Percentiles rank a stretch among this genome's conserved stretches.
These are phyloP conservation scores for Melanargia galathea DNA, from an alignment of 2,888 invertebrate species.

Conservation along the genomic window DNA sequence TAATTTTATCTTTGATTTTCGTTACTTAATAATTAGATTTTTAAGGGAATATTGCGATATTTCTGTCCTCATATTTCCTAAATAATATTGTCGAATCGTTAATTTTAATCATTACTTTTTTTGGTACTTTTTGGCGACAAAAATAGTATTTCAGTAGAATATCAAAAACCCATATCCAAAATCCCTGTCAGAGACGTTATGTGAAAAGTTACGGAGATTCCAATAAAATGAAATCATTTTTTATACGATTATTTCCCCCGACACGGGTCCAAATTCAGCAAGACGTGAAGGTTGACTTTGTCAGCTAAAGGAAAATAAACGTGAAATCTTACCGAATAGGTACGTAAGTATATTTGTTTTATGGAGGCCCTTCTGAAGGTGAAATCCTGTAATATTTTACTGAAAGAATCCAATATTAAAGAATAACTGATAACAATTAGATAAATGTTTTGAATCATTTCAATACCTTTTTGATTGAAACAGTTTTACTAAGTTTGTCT, in stretches of 20 bases:
- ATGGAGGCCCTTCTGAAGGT: not conserved
- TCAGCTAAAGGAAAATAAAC: slow-evolving; percentile 9
- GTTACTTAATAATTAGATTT: too few relatives aligned
- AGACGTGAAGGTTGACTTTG: slow-evolving; percentile 1
- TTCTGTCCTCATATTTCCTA: too few relatives aligned
- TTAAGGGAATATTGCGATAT: too few relatives aligned
- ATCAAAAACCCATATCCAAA: not conserved
- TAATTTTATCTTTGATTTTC: too few relatives aligned
- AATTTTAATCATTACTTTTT: too few relatives aligned
- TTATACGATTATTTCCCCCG: not conserved
- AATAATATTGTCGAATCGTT: too few relatives aligned
- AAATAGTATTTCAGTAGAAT: not conserved
- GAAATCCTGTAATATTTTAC: not conserved
- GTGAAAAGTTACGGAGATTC: not conserved
- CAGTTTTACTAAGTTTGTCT: too few relatives aligned
- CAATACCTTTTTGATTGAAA: too few relatives aligned
- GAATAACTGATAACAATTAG: not conserved
- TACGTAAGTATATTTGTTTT: not conserved
- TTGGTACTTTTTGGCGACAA: too few relatives aligned
- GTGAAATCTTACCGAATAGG: slow-evolving; percentile 5
- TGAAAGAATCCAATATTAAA: not conserved
- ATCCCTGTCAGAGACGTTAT: not conserved
- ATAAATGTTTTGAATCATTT: too few relatives aligned
- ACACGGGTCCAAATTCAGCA: not conserved
- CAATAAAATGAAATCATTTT: slow-evolving; percentile 5